Conservation (phyloP, 2,797 vertebrate genomes). For the Spondyliosoma cantharus region DNA sequence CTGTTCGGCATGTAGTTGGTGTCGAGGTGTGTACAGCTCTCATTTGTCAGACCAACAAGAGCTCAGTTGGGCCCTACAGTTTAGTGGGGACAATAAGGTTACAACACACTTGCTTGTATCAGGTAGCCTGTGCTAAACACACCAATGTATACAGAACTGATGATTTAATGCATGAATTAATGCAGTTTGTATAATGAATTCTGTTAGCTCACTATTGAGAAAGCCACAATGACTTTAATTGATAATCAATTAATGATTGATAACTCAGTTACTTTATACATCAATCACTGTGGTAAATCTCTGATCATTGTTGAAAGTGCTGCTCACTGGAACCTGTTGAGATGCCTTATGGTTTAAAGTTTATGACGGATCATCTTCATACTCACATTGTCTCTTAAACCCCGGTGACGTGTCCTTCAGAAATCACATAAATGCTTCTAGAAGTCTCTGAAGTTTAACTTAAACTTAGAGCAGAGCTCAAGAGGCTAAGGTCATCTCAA, state of each 20-base stretch:
- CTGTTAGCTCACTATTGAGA: neutral
- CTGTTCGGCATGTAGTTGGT: neutral
- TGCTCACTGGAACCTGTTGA: neutral
- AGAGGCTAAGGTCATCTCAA: too few species aligned
- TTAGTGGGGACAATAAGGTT: neutral
- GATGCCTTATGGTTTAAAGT: neutral
- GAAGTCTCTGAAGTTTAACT: neutral
- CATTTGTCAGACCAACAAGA: neutral
- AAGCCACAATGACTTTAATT: neutral
- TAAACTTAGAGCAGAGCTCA: too few species aligned
- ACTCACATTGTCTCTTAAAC: neutral
- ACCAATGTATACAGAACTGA: neutral
- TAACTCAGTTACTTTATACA: neutral
- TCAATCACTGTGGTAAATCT: neutral
- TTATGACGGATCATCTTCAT: neutral
- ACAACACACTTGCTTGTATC: neutral
- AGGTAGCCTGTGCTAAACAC: too few species aligned
- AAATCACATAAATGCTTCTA: neutral
- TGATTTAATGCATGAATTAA: neutral
- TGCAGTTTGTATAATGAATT: neutral
- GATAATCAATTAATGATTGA: neutral
- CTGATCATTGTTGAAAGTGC: neutral
- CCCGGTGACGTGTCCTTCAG: too few species aligned
- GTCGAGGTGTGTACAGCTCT: neutral
- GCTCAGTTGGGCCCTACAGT: neutral